These are phyloP conservation scores for Ancistrus triradiatus DNA, from an alignment of 2,113 vertebrate genomes.

Conservation along the genomic window DNA sequence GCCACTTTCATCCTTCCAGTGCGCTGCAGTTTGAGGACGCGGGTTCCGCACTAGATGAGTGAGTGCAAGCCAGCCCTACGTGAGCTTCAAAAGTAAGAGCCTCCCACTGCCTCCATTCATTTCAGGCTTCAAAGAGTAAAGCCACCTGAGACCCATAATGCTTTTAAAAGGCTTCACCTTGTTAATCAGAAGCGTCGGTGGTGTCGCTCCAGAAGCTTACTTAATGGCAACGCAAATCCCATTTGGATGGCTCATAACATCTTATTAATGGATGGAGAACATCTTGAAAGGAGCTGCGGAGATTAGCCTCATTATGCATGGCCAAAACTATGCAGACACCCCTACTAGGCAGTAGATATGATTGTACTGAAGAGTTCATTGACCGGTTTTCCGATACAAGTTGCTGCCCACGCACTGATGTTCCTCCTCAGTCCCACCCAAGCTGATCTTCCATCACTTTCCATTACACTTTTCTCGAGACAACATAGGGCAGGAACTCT, in stretches of 20 bases:
- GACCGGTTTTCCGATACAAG: no score
- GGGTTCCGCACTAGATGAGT: conserved; percentile 8
- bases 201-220: neutral
- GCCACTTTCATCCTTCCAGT: conserved; percentile 31
- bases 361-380: no score
- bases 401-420: no score
- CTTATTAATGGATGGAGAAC: neutral
- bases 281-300: neutral
- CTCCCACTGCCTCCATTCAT: conserved; percentile 3
- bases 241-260: neutral
- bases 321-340: no score
- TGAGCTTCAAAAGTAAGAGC: conserved; percentile 20
- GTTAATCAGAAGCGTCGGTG: neutral
- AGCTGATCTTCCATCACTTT: no score
- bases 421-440: no score
- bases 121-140: neutral
- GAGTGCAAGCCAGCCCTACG: conserved; percentile 11
- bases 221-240: conserved; percentile 1
- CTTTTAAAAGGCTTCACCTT: conserved; percentile 22
- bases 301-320: no score
- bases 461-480: no score
- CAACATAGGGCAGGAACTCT: no score
- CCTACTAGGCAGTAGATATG: no score
- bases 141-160: conserved; percentile 4
- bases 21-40: conserved; percentile 25